Evolutionary conservation across 2,797 vertebrate species (phyloP).

Genomic region (Pipistrellus kuhlii): DNA sequence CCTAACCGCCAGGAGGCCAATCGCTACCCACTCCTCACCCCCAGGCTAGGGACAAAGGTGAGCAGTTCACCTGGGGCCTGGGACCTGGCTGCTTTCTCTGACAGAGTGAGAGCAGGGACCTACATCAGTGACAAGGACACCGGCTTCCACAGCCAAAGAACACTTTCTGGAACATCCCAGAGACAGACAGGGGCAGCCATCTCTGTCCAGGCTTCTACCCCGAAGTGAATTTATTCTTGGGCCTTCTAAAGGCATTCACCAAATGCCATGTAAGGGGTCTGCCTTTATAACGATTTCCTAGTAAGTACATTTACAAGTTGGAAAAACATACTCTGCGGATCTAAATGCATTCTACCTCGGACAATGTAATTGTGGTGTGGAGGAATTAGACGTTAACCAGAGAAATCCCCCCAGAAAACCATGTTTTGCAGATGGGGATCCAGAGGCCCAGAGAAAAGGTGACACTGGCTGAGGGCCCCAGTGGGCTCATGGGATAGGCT

Average conservation of each 20-base stretch:
- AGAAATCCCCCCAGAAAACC: neutral
- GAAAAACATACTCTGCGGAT: slow-evolving; percentile 7
- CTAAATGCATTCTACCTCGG: neutral
- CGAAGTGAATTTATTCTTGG: neutral
- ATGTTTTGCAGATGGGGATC: neutral
- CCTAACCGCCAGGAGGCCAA: neutral
- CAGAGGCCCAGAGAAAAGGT: neutral
- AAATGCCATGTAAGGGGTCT: neutral
- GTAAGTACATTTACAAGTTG: neutral
- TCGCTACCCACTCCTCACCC: no score
- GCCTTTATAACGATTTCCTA: neutral
- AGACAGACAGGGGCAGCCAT: neutral
- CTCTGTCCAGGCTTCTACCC: neutral
- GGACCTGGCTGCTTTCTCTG: neutral
- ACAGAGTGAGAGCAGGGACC: neutral
- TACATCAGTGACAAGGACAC: neutral
- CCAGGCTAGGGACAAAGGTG: neutral
- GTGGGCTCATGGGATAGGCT: neutral
- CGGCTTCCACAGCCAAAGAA: neutral
- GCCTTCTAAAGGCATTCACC: neutral
- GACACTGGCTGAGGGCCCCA: neutral
- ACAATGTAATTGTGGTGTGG: neutral
- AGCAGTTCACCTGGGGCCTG: neutral
- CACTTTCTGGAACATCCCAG: neutral
- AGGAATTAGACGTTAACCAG: neutral